phyloP scores from a whole-genome alignment of 2,888 invertebrate species.

The Apotomis betuletana region DNA sequence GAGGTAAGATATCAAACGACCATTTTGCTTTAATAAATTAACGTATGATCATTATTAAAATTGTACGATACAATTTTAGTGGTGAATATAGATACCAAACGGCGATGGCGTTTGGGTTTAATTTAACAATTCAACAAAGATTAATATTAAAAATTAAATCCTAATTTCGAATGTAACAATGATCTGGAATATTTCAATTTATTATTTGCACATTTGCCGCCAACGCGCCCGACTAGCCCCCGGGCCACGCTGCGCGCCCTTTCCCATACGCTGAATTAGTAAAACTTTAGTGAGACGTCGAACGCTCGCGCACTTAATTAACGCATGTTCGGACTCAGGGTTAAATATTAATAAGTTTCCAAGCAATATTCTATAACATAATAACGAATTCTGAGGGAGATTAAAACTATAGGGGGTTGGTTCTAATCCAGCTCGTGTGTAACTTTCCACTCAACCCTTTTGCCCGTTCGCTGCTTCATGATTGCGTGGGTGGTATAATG shows the following conservation, averaged over 20 bases:
- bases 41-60: too few species aligned
- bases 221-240: not conserved
- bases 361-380: not conserved
- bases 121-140: too few species aligned
- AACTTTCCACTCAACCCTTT: not conserved
- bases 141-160: too few species aligned
- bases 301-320: conserved; percentile 10
- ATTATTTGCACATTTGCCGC: too few species aligned
- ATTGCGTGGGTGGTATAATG: too few species aligned
- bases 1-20: too few species aligned
- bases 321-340: not conserved
- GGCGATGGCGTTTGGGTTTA: too few species aligned
- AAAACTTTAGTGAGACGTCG: conserved; percentile 13
- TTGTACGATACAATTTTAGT: too few species aligned
- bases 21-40: too few species aligned
- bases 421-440: not conserved
- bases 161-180: too few species aligned
- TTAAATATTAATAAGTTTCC: not conserved
- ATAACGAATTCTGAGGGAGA: not conserved
- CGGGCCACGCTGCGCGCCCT: not conserved
- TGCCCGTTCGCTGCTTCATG: not conserved
- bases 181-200: too few species aligned
- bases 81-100: too few species aligned
- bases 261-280: not conserved
- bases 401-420: not conserved